Percentiles rank a stretch among this genome's conserved stretches.
phyloP scores from a whole-genome alignment of 2,888 invertebrate species.

The Yponomeuta evonymella region DNA sequence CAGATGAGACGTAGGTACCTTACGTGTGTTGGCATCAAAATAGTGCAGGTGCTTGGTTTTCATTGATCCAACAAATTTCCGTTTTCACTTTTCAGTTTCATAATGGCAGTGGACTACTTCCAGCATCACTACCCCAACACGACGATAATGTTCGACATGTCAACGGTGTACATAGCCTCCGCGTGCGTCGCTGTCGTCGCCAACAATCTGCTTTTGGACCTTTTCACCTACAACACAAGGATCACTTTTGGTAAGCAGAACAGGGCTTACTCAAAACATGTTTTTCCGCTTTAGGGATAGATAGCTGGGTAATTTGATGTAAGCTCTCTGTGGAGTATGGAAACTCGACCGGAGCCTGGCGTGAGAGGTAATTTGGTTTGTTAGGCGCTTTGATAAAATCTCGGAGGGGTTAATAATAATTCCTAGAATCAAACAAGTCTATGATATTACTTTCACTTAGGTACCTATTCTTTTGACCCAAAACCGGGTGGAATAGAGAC shows the following conservation, averaged over 20 bases:
- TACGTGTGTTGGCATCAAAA: too few relatives aligned
- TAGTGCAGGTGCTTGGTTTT: too few relatives aligned
- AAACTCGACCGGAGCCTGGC: background rate
- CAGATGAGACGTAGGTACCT: too few relatives aligned
- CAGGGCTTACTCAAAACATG: background rate
- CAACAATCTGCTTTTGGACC: conserved; percentile 89
- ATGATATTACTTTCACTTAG: too few relatives aligned
- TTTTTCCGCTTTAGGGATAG: background rate
- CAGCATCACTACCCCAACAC: conserved; percentile 88
- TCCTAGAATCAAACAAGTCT: too few relatives aligned
- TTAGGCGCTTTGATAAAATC: background rate
- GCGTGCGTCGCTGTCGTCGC: conserved; percentile 91
- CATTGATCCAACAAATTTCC: background rate
- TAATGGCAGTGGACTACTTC: conserved; percentile 95
- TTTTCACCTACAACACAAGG: conserved; percentile 87
- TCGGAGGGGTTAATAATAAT: background rate
- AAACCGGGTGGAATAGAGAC: too few relatives aligned
- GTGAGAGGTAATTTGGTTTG: background rate
- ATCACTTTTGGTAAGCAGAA: conserved; percentile 85
- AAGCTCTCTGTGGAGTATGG: background rate
- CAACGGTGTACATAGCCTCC: conserved; percentile 92
- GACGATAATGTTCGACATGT: conserved; percentile 94
- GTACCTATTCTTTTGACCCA: too few relatives aligned
- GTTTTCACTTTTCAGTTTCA: conserved; percentile 79
- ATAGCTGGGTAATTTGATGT: background rate